These are phyloP conservation scores for Drosophila setosimentum DNA, from an alignment of 2,888 invertebrate genomes.

Conservation along the genomic window DNA sequence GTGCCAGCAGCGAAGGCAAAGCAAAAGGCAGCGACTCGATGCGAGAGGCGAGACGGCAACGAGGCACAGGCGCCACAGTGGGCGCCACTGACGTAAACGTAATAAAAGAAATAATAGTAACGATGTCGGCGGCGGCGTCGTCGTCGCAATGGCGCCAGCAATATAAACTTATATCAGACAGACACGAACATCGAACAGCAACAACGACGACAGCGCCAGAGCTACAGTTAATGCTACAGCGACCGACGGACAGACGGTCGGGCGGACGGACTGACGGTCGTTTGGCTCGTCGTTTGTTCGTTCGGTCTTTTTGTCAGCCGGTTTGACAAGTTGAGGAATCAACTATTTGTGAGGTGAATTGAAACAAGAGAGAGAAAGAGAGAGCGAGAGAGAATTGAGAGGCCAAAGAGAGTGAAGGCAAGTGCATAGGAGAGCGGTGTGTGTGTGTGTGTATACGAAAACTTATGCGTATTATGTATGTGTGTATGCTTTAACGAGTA, in stretches of 20 bases:
- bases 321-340: constrained; percentile 81
- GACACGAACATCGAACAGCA: constrained; percentile 56
- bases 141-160: constrained; percentile 85
- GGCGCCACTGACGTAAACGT: constrained; percentile 86
- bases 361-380: constrained; percentile 39
- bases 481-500: constrained; percentile 1
- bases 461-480: not conserved
- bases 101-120: constrained; percentile 85
- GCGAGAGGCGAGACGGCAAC: constrained; percentile 35
- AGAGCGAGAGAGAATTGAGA: constrained; percentile 35
- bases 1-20: constrained; percentile 68
- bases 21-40: constrained; percentile 50
- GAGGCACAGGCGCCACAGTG: constrained; percentile 83
- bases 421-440: constrained; percentile 56
- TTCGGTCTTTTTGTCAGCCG: constrained; percentile 73
- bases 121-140: constrained; percentile 74
- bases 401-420: constrained; percentile 44
- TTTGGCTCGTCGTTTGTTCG: constrained; percentile 66
- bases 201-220: constrained; percentile 43
- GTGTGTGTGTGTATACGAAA: constrained; percentile 6
- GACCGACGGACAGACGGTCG: constrained; percentile 54
- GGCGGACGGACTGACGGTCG: constrained; percentile 39
- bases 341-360: constrained; percentile 78
- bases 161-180: constrained; percentile 82
- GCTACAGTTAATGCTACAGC: constrained; percentile 48